phyloP scores from a whole-genome alignment of 2,797 vertebrate species.

The Etheostoma perlongum region DNA sequence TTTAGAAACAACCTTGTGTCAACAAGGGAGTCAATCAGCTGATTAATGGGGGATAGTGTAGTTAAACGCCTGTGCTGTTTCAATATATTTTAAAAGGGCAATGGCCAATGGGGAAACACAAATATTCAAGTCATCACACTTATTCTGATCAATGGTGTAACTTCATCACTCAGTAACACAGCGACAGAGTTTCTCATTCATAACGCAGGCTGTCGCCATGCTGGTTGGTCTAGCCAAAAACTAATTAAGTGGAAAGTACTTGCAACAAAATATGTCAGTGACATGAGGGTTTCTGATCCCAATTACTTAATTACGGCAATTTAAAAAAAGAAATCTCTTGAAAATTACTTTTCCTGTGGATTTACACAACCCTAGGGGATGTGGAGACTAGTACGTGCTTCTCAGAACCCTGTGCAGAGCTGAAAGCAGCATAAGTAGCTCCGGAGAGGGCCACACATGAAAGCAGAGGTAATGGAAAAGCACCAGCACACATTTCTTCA shows the following conservation, averaged over 20 bases:
- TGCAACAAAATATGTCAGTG: conserved; percentile 33
- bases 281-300: conserved; percentile 25
- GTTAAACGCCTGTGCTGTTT: no score
- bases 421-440: conserved; percentile 36
- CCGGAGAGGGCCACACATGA: conserved; percentile 17
- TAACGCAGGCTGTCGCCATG: no score
- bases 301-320: conserved; percentile 37
- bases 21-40: no score
- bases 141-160: no score
- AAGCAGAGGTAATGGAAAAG: conserved; percentile 58
- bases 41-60: no score
- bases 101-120: no score
- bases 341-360: conserved; percentile 32
- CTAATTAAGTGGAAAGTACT: conserved; percentile 25
- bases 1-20: no score
- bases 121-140: no score
- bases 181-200: no score
- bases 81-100: no score
- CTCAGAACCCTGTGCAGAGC: conserved; percentile 45
- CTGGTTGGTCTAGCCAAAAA: background rate
- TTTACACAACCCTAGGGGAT: conserved; percentile 40
- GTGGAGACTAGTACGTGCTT: conserved; percentile 44
- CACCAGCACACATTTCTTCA: conserved; percentile 35
- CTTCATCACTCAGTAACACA: no score
- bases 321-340: conserved; percentile 12